A percentile compares a stretch with the other conserved stretches of the same genome.
Evolutionary conservation across 2,888 invertebrate genomes (phyloP).

Genomic region (Erannis defoliaria): DNA sequence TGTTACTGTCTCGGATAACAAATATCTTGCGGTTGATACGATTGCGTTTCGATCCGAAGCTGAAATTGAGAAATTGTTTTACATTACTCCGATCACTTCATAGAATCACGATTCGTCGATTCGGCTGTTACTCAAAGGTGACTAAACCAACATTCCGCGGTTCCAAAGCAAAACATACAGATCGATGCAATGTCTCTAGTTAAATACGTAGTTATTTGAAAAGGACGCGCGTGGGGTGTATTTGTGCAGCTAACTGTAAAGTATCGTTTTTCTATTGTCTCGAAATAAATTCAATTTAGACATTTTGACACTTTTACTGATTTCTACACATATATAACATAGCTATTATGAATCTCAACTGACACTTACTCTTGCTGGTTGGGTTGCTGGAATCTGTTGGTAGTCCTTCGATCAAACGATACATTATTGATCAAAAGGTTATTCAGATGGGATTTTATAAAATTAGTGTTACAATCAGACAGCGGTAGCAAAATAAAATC

Average conservation of each 20-base stretch:
- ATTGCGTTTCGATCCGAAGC: constrained; percentile 57
- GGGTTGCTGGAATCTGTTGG: too few species aligned
- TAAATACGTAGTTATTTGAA: constrained; percentile 54
- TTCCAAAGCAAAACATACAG: constrained; percentile 48
- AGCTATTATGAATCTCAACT: too few species aligned
- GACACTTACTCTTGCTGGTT: too few species aligned
- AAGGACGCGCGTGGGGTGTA: constrained; percentile 51
- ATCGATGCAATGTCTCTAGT: constrained; percentile 54
- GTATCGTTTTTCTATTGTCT: constrained; percentile 66
- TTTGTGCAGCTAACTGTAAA: constrained; percentile 63
- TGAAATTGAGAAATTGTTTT: constrained; percentile 68
- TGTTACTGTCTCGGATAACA: constrained; percentile 67
- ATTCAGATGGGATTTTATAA: background rate
- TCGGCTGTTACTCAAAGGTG: constrained; percentile 55
- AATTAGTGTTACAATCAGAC: background rate
- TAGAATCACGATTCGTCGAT: constrained; percentile 51
- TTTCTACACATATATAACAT: background rate
- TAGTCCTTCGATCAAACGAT: too few species aligned
- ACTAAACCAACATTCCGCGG: constrained; percentile 56
- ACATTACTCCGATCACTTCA: constrained; percentile 62
- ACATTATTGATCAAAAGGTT: too few species aligned
- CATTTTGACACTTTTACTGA: background rate
- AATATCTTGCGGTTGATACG: constrained; percentile 74
- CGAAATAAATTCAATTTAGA: background rate
- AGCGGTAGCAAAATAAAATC: background rate